Evolutionary conservation across 37 sponge, comb jelly and placozoan species (phyloP), one percentile per base, ranked within the genome.

Genomic region (Cladorhizidae sp.): DNA sequence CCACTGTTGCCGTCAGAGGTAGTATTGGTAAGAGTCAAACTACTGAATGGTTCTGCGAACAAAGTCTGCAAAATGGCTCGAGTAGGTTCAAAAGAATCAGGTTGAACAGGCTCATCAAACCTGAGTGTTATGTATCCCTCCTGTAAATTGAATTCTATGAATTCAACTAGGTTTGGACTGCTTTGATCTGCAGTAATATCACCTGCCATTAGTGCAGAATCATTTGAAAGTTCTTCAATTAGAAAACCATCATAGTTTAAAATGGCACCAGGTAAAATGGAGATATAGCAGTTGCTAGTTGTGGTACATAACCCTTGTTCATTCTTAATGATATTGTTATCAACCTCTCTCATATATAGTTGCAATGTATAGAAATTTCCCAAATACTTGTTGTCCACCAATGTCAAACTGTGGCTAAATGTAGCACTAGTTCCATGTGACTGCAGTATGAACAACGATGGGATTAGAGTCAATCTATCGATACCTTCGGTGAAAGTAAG

Each of bases 91-190:
- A 93, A 55, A 20, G 84, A 57, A 9, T 85, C 80, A 11, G 86
- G 62, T 35, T 88, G 74, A 22, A 95, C 89, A 29, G 89, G 81
- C 40, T 95, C 96, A 80, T 74, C 87, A 43, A 95, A 95, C 31
- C 78, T 42, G 6, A 95, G 67, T 26, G 49, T 79, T 18, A 95
- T 31, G 32, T 51, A 64, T 22, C 96, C 90, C 18, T 86, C 75
- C 33, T 73, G 72, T 22, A 90, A 62, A 40, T 95, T 80, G 73
- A 95, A 89, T 28, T 70, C 72, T 0, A 83, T 72, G 72, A 92
- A 95, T 36, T 71, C 75, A 22, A 55, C 32, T 14, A 95, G 70
- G 7, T 55, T 51, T 22, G 96, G 93, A 42, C 52, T 35, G 11
- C 57, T 83, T 3, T 3, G 38, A 55, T 95, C 96, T 18, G 86